phyloP scores from a whole-genome alignment of 2,797 vertebrate genomes.

The Pipistrellus nathusii region DNA sequence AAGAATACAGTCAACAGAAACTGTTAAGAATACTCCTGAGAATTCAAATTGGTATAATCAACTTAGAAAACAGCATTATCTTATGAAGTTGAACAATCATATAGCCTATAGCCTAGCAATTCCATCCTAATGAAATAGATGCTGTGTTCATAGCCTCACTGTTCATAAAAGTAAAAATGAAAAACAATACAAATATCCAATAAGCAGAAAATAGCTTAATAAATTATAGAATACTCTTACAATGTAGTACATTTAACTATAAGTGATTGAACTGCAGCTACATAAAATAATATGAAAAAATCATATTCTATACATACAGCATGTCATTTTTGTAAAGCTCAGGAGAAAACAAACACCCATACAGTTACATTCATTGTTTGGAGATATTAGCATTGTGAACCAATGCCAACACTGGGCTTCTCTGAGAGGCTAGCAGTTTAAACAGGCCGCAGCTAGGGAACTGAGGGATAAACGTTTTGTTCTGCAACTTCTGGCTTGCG shows the following conservation, averaged over 20 bases:
- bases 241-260: neutral
- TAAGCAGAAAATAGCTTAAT: conserved; percentile 1
- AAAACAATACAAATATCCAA: neutral
- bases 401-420: neutral
- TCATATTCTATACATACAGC: neutral
- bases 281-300: neutral
- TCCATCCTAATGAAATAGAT: neutral
- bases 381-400: neutral
- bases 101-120: neutral
- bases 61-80: conserved; percentile 1
- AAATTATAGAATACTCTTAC: conserved; percentile 1
- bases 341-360: neutral
- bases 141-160: neutral
- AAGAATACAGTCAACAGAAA: conserved; percentile 42
- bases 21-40: conserved; percentile 24
- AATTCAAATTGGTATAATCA: conserved; percentile 11
- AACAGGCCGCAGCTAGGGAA: neutral
- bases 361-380: neutral
- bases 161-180: conserved; percentile 11
- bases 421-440: neutral
- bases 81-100: conserved; percentile 8
- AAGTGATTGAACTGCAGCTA: neutral
- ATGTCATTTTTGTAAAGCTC: neutral
- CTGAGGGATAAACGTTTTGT: conserved; percentile 14
- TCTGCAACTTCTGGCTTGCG: neutral